Evolutionary conservation across 2,888 invertebrate species (phyloP), one percentile per base, ranked within the genome.

Genomic region (Lasioglossum marginatum): DNA sequence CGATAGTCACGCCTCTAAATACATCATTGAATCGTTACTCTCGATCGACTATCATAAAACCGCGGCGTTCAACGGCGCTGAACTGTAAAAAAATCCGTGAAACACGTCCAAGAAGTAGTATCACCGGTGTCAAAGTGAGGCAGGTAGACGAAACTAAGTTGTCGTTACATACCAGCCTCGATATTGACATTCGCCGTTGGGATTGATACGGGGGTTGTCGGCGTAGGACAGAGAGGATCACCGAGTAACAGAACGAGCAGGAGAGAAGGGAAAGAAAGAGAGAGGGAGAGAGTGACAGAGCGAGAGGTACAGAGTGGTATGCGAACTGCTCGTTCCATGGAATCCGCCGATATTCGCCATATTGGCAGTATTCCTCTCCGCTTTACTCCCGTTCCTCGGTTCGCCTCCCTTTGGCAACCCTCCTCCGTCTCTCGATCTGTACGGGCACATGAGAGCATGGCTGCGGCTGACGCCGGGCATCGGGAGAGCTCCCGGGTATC

Each of bases 401-500:
- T 87, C 90, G 73, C 77, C 89, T 86, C 90, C 87, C 90, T 88
- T 90, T 87, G 83, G 77, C 84, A 75, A 77, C 81, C 80, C 86
- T 77, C 74, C 72, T 75, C 78, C 80, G 74, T 79, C 82, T 85
- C 87, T 81, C 84, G 76, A 60, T 82, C 81, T 74, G 75, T 81
- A 83, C 80, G 63, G 83, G 86, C 81, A 85, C 78, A 84, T 74
- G 82, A 79, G 81, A 89, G 87, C 84, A 83, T 83, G 91, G 89
- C 90, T 92, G 92, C 82, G 86, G 90, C 89, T 92, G 93, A 92
- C 91, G 91, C 91, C 77, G 88, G 87, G 87, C 89, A 89, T 87
- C 85, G 91, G 83, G 78, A 87, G 88, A 84, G 91, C 93, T 94
- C 88, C 92, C 89, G 93, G 93, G 93, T 94, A 94, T 94, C 94